These are phyloP conservation scores for Gallinago stenura DNA, from an alignment of 2,797 vertebrate genomes.

Conservation along the genomic window DNA sequence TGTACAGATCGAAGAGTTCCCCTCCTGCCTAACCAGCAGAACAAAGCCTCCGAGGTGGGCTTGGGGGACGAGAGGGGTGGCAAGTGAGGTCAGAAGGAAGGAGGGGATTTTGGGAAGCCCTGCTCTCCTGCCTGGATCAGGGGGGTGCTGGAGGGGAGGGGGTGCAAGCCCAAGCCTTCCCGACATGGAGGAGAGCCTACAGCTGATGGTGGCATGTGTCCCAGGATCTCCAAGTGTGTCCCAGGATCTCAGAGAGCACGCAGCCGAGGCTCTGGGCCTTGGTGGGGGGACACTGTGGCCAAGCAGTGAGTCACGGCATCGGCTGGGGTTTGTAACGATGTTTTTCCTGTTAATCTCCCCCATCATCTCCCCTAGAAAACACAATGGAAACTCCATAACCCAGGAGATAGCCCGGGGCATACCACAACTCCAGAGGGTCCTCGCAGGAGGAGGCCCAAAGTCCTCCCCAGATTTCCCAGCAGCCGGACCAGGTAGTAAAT, in stretches of 20 bases:
- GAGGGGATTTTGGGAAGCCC: neutral
- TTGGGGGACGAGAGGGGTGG: neutral
- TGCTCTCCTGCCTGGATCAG: accelerated
- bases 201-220: accelerated
- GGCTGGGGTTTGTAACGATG: neutral
- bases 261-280: neutral
- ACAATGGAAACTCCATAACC: conserved; percentile 51
- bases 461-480: conserved; percentile 15
- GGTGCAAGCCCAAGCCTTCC: neutral
- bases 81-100: neutral
- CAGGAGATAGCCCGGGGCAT: conserved; percentile 29
- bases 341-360: conserved; percentile 46
- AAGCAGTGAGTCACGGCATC: neutral
- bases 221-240: neutral
- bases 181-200: neutral
- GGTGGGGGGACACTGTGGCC: neutral
- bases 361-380: conserved; percentile 19
- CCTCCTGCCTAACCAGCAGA: conserved; percentile 16
- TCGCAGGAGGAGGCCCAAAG: neutral
- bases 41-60: neutral
- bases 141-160: neutral
- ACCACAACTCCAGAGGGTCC: conserved; percentile 44
- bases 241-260: neutral
- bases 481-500: conserved; percentile 61
- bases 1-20: conserved; percentile 26